phyloP scores from a whole-genome alignment of 2,113 vertebrate genomes.

The Dasyornis broadbenti region DNA sequence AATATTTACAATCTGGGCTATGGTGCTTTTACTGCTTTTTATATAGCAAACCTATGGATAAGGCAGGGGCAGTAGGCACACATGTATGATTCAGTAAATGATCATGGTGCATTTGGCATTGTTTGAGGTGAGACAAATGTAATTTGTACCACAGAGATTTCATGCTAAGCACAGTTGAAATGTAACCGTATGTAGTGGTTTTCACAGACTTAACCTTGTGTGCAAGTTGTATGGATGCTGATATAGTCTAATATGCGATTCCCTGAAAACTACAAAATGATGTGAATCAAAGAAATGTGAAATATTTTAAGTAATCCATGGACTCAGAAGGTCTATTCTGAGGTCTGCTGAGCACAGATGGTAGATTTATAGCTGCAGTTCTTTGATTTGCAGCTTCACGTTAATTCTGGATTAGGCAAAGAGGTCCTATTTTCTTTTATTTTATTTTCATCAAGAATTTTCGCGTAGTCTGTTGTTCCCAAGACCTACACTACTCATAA shows the following conservation, averaged over 20 bases:
- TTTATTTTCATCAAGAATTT: neutral
- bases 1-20: neutral
- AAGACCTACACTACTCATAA: neutral
- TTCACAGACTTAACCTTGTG: neutral
- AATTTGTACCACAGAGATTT: neutral
- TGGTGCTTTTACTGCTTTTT: neutral
- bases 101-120: neutral
- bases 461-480: neutral
- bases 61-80: neutral
- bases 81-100: neutral
- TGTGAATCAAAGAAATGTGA: neutral
- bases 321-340: neutral
- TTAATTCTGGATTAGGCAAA: constrained; percentile 4
- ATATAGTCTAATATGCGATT: neutral
- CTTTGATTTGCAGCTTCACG: neutral
- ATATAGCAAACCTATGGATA: neutral
- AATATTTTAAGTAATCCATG: neutral
- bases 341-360: neutral
- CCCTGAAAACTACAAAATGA: neutral
- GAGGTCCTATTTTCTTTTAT: neutral
- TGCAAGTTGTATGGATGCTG: neutral
- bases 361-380: neutral
- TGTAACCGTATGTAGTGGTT: neutral
- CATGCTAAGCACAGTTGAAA: neutral
- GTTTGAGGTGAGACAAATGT: neutral